Percentiles rank a stretch among this genome's conserved stretches.
Evolutionary conservation across 2,888 invertebrate genomes (phyloP).

Genomic region (Heliconius cydno): DNA sequence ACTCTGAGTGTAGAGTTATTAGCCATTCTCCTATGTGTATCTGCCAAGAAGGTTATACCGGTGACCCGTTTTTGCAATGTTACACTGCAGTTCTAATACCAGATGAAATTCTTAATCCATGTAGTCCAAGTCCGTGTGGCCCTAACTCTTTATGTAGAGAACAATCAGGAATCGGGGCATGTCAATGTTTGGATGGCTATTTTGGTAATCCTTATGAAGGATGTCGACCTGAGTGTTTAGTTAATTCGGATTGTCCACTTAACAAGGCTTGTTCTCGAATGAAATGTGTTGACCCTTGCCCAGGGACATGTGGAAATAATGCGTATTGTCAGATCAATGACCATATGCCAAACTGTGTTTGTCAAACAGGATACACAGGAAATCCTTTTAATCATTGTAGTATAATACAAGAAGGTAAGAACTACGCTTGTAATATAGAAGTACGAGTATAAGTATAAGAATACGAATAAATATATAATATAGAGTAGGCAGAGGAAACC

Average conservation of each 20-base stretch:
- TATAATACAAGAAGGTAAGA: constrained; percentile 77
- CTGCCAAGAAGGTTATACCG: constrained; percentile 87
- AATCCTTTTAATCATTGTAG: constrained; percentile 86
- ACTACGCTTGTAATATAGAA: constrained; percentile 13
- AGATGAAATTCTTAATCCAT: constrained; percentile 81
- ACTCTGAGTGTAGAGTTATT: constrained; percentile 89
- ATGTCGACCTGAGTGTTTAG: constrained; percentile 89
- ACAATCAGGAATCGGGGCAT: constrained; percentile 85
- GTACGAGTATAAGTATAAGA: too few species aligned
- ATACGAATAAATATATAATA: too few species aligned
- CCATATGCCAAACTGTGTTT: constrained; percentile 88
- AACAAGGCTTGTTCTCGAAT: constrained; percentile 88
- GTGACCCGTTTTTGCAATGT: constrained; percentile 90
- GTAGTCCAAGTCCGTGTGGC: constrained; percentile 86
- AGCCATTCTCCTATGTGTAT: constrained; percentile 90
- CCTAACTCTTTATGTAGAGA: constrained; percentile 85
- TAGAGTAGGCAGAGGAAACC: too few species aligned
- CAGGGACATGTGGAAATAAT: constrained; percentile 89
- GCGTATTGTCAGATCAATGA: constrained; percentile 89
- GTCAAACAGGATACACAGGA: constrained; percentile 86
- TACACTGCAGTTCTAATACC: constrained; percentile 64
- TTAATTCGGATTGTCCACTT: constrained; percentile 89
- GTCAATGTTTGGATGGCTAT: constrained; percentile 85
- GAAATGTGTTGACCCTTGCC: constrained; percentile 91
- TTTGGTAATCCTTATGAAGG: constrained; percentile 91